A percentile compares a stretch with the other conserved stretches of the same genome.
phyloP scores from a whole-genome alignment of 1,140 invertebrate genomes.

The Muscidifurax raptorellus region DNA sequence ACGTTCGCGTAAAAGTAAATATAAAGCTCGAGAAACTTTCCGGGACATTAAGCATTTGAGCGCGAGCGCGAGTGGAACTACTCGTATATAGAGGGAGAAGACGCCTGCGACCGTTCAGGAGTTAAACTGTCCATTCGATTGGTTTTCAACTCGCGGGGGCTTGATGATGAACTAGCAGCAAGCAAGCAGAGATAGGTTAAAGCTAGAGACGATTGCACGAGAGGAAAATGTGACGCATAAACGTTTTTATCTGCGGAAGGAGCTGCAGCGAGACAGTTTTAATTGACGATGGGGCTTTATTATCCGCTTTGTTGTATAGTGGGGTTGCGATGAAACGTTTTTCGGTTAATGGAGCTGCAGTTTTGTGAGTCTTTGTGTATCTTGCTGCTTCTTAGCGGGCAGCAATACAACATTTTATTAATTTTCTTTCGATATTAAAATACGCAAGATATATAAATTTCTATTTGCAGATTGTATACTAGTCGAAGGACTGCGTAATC shows the following conservation, averaged over 20 bases:
- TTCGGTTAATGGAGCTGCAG: not conserved
- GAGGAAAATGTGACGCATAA: constrained; percentile 12
- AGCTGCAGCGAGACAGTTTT: not conserved
- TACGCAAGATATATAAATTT: too few relatives aligned
- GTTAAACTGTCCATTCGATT: constrained; percentile 50
- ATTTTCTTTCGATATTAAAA: too few relatives aligned
- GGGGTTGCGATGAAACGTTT: not conserved
- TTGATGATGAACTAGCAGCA: constrained; percentile 18
- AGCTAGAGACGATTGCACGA: not conserved
- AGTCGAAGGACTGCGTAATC: too few relatives aligned
- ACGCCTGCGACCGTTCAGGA: not conserved
- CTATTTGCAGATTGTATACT: too few relatives aligned
- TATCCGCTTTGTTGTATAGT: constrained; percentile 15
- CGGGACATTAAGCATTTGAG: constrained; percentile 65
- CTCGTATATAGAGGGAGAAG: not conserved
- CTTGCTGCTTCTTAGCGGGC: not conserved
- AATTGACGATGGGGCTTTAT: constrained; percentile 13
- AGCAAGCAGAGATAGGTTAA: not conserved
- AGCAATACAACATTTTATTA: too few relatives aligned
- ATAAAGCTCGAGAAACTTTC: constrained; percentile 71
- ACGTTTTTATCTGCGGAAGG: constrained; percentile 16
- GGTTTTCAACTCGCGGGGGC: constrained; percentile 12
- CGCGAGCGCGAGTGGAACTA: not conserved
- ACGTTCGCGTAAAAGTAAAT: constrained; percentile 73
- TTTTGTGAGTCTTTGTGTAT: not conserved